Evolutionary conservation across 2,888 invertebrate species (phyloP), one percentile per base, ranked within the genome.

Genomic region (Epinotia bilunana): DNA sequence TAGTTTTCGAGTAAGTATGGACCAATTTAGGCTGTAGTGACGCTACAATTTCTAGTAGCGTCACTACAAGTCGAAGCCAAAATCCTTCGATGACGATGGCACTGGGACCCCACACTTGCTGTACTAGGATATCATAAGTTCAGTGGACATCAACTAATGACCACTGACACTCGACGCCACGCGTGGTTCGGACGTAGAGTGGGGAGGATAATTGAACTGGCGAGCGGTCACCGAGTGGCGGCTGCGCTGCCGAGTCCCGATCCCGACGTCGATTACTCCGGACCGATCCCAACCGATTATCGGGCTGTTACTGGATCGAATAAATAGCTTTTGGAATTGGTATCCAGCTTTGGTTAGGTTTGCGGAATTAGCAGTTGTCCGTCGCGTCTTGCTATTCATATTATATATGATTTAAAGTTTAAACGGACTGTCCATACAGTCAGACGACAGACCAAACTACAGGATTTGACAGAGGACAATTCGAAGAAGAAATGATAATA

Each of bases 101-200:
- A 33, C 33, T 33, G 7, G 33, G 28, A 5, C 5, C 16, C 53
- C n/a, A n/a, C 7, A 7, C 53, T 53, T 53, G 12, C 43, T 43
- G 43, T 58, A 69, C 46, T 16, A 55, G 55, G 62, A 55, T 11
- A 16, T n/a, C 62, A 71, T 62, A 39, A 23, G 53, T 11, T 16
- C 16, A 49, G 18, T 63, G 55, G 62, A 23, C 28, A 39, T 71
- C 33, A 55, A 23, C 20, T 16, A 39, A 71, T 53, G 4, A 53
- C 53, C 18, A 71, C 28, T 49, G 33, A n/a, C 60, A 33, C 49
- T 58, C 18, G 49, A 53, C 53, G 53, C n/a, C 53, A 49, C 33
- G 70, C 60, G 69, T 62, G 71, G 62, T 39, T 4, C 55, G 62
- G 71, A 71, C 71, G 55, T 71, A n/a, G 39, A 71, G 71, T 71